Conservation (phyloP, 2,888 invertebrate species). For the Branchinecta sandiegonensis region DNA sequence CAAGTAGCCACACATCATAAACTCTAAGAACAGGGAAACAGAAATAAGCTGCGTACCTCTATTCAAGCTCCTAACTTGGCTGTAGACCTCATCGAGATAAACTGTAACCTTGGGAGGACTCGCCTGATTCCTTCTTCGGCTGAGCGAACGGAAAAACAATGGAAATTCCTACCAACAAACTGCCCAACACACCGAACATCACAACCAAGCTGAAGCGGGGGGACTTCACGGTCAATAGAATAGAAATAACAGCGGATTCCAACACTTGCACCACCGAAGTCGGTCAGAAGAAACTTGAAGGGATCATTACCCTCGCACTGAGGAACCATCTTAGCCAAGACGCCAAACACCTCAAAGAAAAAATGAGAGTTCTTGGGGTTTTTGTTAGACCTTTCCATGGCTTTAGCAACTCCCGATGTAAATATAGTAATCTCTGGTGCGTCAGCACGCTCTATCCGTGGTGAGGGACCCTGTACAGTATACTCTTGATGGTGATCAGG, state of each 20-base stretch:
- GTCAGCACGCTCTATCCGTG: too few species aligned
- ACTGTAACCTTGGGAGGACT: not conserved
- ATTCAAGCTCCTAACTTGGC: not conserved
- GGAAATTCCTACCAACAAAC: slow-evolving; percentile 10
- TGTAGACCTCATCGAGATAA: not conserved
- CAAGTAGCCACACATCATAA: too few species aligned
- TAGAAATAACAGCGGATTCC: slow-evolving; percentile 1
- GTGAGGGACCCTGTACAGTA: too few species aligned
- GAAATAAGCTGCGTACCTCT: too few species aligned
- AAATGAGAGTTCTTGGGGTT: not conserved
- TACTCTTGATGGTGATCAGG: too few species aligned
- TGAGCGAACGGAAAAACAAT: not conserved
- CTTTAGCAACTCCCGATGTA: slow-evolving; percentile 5
- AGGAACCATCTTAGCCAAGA: not conserved
- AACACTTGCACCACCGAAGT: not conserved
- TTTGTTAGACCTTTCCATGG: slow-evolving; percentile 10
- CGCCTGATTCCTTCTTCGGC: not conserved
- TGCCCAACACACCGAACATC: slow-evolving; percentile 10
- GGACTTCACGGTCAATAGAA: not conserved
- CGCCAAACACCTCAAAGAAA: not conserved
- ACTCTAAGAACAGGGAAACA: too few species aligned
- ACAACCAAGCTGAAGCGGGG: not conserved
- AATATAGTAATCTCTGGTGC: not conserved
- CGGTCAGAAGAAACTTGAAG: slow-evolving; percentile 6
- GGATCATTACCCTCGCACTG: not conserved